Evolutionary conservation across 2,797 vertebrate species (phyloP), one percentile per base, ranked within the genome.

Genomic region (Lindbergichthys nudifrons): DNA sequence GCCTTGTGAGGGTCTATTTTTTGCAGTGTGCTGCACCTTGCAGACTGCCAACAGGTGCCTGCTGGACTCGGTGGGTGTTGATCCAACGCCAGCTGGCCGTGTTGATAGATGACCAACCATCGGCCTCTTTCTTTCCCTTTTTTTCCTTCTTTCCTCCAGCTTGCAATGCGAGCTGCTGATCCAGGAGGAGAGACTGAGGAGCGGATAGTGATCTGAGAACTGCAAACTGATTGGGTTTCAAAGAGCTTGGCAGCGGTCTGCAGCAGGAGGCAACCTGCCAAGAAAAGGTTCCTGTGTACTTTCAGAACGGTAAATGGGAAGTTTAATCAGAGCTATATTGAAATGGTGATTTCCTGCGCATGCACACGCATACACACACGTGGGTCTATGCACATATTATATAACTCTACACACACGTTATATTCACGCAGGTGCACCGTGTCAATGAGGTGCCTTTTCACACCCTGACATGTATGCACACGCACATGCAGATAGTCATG

Each of bases 171-270:
- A 85, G 85, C 88, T 43, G 73, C 85, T 21, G 83, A 88, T 88
- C 83, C 53, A 80, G 82, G 87, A 83, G 78, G 87, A 86, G 86
- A 85, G 85, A 77, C 77, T 68, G 63, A 85, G 83, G 73, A 87
- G 91, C 79, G 79, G 90, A 90, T 87, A 91, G 92, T 80, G 93
- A 94, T 94, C 92, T 93, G 89, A 93, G 90, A 82, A 89, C 83
- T 75, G 65, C 84, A 87, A 93, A 87, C 92, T 94, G 92, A 95
- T 95, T 95, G 90, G 92, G 88, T 94, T 93, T 94, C 94, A 94
- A 93, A 94, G 92, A 91, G 90, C 86, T 93, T 94, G 94, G 93
- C 93, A 92, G 57, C 72, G 85, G 85, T 73, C 84, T 62, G 79
- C 84, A 70, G 82, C 73, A 74, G 81, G 84, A 89, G 92, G 92